phyloP scores from a whole-genome alignment of 2,113 vertebrate genomes.

The Psephotus haematonotus region DNA sequence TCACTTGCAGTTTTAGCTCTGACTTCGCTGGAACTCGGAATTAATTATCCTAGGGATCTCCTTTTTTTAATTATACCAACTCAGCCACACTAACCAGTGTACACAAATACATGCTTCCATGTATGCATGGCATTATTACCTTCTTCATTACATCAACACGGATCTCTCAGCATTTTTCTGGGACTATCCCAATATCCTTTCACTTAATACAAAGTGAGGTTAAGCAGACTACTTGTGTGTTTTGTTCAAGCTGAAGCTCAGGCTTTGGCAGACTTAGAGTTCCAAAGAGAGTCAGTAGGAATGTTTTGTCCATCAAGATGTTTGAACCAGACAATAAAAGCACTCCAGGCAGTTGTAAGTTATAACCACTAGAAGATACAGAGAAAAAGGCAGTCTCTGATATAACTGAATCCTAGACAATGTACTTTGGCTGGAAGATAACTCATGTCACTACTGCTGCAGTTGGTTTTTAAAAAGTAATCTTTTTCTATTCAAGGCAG shows the following conservation, averaged over 20 bases:
- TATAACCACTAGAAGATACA: constrained; percentile 48
- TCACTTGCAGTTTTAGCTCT: background rate
- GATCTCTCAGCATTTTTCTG: background rate
- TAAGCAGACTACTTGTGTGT: background rate
- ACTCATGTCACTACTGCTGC: constrained; percentile 31
- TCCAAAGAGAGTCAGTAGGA: constrained; percentile 26
- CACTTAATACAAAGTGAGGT: constrained; percentile 25
- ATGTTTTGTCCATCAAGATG: constrained; percentile 58
- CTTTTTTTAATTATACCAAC: background rate
- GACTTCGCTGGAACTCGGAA: background rate
- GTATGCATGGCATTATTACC: background rate
- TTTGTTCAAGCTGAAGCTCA: background rate
- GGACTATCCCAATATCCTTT: background rate
- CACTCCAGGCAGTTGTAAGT: constrained; percentile 59
- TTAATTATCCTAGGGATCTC: background rate
- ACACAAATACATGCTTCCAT: background rate
- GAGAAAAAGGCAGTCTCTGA: constrained; percentile 6
- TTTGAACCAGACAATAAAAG: constrained; percentile 56
- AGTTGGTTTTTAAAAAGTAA: constrained; percentile 52
- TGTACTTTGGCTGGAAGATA: constrained; percentile 28
- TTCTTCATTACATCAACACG: background rate
- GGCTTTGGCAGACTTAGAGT: constrained; percentile 6
- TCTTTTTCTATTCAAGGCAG: constrained; percentile 46
- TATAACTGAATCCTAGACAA: constrained; percentile 59
- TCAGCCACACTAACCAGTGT: background rate